Percentiles rank a stretch among this genome's conserved stretches.
These are phyloP conservation scores for Verasper variegatus DNA, from an alignment of 2,113 vertebrate genomes.

Conservation along the genomic window DNA sequence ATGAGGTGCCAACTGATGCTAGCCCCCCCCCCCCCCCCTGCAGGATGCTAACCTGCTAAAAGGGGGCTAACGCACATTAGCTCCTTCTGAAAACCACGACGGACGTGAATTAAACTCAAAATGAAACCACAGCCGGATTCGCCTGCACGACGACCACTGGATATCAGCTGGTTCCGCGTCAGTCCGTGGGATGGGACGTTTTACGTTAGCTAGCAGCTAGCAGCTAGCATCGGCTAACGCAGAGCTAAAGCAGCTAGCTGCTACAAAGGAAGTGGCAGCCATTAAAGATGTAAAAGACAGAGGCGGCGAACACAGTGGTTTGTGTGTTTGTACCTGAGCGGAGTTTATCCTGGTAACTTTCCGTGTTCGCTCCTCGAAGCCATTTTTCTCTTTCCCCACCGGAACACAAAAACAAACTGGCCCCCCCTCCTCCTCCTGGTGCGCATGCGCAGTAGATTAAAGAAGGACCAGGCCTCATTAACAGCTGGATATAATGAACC, in stretches of 20 bases:
- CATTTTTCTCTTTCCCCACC: neutral
- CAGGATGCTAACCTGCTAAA: neutral
- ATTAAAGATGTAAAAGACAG: neutral
- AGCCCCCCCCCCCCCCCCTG: no score
- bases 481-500: neutral
- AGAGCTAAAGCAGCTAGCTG: neutral
- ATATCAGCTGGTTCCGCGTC: neutral
- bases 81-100: neutral
- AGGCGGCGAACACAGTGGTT: no score
- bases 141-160: neutral
- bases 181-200: neutral
- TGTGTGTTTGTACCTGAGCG: neutral
- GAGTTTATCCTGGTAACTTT: neutral
- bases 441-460: neutral
- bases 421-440: neutral
- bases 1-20: neutral
- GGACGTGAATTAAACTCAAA: neutral
- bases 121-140: neutral
- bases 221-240: conserved; percentile 22
- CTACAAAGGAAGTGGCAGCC: neutral
- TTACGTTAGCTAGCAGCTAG: conserved; percentile 1
- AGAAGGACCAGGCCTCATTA: no score
- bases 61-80: neutral
- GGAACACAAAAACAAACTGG: neutral
- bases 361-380: neutral